phyloP scores from a whole-genome alignment of 2,797 vertebrate genomes.

The Rhinatrema bivittatum region DNA sequence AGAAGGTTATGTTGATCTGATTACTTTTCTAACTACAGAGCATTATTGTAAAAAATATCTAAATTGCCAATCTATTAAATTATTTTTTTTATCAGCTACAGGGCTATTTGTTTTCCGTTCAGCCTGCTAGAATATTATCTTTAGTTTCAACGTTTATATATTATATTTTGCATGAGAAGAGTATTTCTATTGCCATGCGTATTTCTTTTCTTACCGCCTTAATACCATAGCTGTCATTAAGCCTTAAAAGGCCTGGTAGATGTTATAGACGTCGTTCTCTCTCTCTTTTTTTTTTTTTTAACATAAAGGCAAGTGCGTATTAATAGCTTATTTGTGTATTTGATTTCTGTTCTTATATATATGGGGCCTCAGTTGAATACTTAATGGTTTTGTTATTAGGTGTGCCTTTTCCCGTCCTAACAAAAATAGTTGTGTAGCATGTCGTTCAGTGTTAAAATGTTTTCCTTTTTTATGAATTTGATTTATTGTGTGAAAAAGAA shows the following conservation, averaged over 20 bases:
- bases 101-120: conserved; percentile 55
- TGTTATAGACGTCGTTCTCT: conserved; percentile 53
- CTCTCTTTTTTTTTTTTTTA: conserved; percentile 58
- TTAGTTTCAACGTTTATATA: conserved; percentile 44
- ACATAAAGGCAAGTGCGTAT: conserved; percentile 44
- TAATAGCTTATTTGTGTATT: conserved; percentile 59
- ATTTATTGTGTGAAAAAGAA: too few species aligned
- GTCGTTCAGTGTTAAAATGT: too few species aligned
- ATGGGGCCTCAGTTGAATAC: too few species aligned
- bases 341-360: conserved; percentile 51
- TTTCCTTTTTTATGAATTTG: too few species aligned
- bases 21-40: conserved; percentile 66
- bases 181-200: conserved; percentile 45
- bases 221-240: conserved; percentile 54
- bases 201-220: conserved; percentile 54
- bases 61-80: conserved; percentile 63
- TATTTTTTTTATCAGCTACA: conserved; percentile 52
- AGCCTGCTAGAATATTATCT: conserved; percentile 53
- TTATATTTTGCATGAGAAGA: conserved; percentile 51
- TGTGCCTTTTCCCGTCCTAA: too few species aligned
- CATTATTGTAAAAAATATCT: conserved; percentile 65
- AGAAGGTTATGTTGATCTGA: conserved; percentile 66
- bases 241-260: conserved; percentile 56
- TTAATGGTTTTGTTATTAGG: too few species aligned
- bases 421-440: too few species aligned